These are phyloP conservation scores for Magallana gigas DNA, from an alignment of 1,140 invertebrate species.

Conservation along the genomic window DNA sequence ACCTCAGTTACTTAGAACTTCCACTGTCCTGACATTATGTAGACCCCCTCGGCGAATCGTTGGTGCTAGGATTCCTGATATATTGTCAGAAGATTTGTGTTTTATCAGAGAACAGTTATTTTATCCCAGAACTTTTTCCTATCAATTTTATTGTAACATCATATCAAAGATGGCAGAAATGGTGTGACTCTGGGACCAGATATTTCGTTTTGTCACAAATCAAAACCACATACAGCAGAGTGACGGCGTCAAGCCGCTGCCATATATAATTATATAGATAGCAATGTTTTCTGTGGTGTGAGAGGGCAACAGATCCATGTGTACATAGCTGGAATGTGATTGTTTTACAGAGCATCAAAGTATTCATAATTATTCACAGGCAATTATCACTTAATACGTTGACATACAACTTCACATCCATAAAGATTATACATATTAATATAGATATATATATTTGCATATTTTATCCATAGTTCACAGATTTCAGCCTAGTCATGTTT, in stretches of 20 bases:
- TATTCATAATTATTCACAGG: neutral
- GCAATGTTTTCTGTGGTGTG: neutral
- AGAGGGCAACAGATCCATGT: neutral
- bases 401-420: neutral
- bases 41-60: neutral
- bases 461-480: conserved; percentile 10
- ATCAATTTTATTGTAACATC: too few relatives aligned
- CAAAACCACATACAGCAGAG: too few relatives aligned
- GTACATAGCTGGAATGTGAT: neutral
- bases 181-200: neutral
- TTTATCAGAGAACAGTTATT: neutral
- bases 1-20: conserved; percentile 2
- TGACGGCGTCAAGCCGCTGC: too few relatives aligned
- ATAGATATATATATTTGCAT: too few relatives aligned
- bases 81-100: neutral
- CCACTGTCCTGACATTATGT: neutral
- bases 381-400: neutral
- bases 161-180: neutral
- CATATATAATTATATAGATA: neutral
- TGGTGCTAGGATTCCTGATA: neutral
- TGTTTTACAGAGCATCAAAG: neutral
- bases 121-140: too few relatives aligned
- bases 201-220: neutral
- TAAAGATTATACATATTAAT: neutral
- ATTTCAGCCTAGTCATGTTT: conserved; percentile 14